Percentiles rank a stretch among this genome's conserved stretches.
Evolutionary conservation across 53 echinoderm and acorn worm genomes (phyloP).

Genomic region (Temnopleurus reevesii): DNA sequence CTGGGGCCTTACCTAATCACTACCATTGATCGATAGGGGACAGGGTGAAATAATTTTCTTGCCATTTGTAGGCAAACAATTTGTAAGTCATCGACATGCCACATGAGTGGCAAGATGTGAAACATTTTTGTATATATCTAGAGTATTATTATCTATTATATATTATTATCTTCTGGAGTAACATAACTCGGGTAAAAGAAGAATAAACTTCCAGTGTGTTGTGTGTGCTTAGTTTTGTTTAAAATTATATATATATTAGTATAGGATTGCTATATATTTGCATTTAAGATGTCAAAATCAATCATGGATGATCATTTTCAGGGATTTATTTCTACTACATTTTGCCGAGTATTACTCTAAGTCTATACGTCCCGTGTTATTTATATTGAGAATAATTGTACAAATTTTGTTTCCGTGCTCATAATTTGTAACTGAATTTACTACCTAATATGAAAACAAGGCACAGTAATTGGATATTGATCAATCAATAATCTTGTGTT

Average conservation of each 20-base stretch:
- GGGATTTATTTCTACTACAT: not conserved
- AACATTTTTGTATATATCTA: slow-evolving; percentile 19
- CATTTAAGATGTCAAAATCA: not conserved
- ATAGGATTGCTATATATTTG: not conserved
- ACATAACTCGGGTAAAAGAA: not conserved
- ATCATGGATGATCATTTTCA: not conserved
- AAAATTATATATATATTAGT: slow-evolving; percentile 10
- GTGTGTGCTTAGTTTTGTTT: slow-evolving; percentile 38
- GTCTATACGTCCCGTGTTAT: not conserved
- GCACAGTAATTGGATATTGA: too few species aligned
- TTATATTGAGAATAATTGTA: too few species aligned
- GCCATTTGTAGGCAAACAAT: slow-evolving; percentile 18
- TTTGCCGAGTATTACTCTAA: not conserved
- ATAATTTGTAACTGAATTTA: too few species aligned
- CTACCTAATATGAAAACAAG: too few species aligned
- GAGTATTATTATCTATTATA: slow-evolving; percentile 1
- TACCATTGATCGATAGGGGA: too few species aligned
- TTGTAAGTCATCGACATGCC: not conserved
- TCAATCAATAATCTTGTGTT: too few species aligned
- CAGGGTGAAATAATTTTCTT: not conserved
- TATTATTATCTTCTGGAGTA: slow-evolving; percentile 16
- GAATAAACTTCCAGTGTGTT: slow-evolving; percentile 39
- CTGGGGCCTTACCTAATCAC: too few species aligned
- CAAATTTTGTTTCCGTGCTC: too few species aligned
- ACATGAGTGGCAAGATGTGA: not conserved